Base-by-base conservation (phyloP, 2,888 invertebrate genomes). In the Apoda limacodes region DNA sequence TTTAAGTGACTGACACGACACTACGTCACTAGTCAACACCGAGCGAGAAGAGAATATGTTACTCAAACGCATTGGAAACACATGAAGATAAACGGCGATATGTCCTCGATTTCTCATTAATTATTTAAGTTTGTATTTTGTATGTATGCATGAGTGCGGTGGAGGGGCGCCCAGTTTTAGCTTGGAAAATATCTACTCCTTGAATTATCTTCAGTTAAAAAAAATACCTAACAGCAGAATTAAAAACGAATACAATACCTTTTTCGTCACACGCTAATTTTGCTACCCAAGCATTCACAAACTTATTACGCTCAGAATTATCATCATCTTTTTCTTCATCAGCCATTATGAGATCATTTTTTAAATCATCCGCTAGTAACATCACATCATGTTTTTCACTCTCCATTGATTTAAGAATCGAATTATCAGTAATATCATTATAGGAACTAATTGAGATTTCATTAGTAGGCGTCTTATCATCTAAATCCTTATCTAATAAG, bases 321-420 rank as follows among this genome's bases (percentile, higher is more conserved):
- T 82, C 82, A 39, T 81, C 75, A 45, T 80, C 80, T 41, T 82
- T 82, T 43, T 82, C 82, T 39, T 81, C 82, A 31, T 81, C 76
- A 21, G 82, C 78, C 52, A 69, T 67, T 33, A 81, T 71, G 39
- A 82, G 61, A 59, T 82, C 81, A 55, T 64, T 69, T 52, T 82
- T 82, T 32, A 82, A 59, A 50, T 80, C 80, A 42, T 82, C 81
- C 25, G 78, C 72, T 19, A 72, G 57, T 40, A 78, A 43, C 57
- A 72, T 59, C 4, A 56, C 46, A 14, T 64, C 59, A 39, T 80
- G 76, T 39, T 78, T 75, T 43, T 78, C 80, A 41, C 81, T 81
- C 35, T 81, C 82, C 50, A 81, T 56, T 10, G 82, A 82, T 45
- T 69, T 78, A 2, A 81, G 44, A 35, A 80, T 61, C 20, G 81